These are phyloP conservation scores for Rhynchophorus ferrugineus DNA, from an alignment of 1,140 invertebrate genomes.

Conservation along the genomic window DNA sequence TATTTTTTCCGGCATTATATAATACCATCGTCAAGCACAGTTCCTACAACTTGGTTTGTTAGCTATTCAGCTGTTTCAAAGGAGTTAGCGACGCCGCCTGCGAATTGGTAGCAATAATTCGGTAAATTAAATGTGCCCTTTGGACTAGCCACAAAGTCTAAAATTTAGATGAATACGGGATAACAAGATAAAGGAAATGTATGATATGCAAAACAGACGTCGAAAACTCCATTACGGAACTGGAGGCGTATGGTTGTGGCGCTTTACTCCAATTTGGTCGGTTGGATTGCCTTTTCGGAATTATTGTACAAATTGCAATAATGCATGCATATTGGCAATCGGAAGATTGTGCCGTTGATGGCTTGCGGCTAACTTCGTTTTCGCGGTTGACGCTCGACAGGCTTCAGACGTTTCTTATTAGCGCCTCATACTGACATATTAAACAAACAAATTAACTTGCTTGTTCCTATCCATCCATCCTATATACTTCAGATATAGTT, in stretches of 20 bases:
- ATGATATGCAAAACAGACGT: constrained; percentile 24
- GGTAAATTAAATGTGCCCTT: constrained; percentile 11
- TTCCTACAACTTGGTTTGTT: background rate
- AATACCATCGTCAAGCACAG: too few relatives aligned
- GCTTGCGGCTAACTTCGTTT: constrained; percentile 13
- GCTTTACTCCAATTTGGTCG: constrained; percentile 20
- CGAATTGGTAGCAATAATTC: constrained; percentile 6
- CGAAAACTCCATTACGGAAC: constrained; percentile 24
- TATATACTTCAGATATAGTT: too few relatives aligned
- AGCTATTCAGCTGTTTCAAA: background rate
- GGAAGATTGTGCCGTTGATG: constrained; percentile 17
- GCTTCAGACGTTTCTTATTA: background rate
- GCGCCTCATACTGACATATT: background rate
- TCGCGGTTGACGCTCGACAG: background rate
- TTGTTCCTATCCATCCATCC: too few relatives aligned
- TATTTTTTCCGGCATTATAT: too few relatives aligned
- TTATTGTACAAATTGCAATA: constrained; percentile 41
- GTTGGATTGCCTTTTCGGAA: constrained; percentile 34
- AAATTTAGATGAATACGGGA: constrained; percentile 20
- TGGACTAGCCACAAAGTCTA: constrained; percentile 13
- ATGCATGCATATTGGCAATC: constrained; percentile 41
- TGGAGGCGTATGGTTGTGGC: constrained; percentile 1
- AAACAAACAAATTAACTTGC: background rate
- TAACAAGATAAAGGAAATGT: constrained; percentile 25
- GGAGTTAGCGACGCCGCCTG: background rate